Evolutionary conservation across 2,113 vertebrate genomes (phyloP), one percentile per base, ranked within the genome.

Genomic region (Chamaetylas fuelleborni): DNA sequence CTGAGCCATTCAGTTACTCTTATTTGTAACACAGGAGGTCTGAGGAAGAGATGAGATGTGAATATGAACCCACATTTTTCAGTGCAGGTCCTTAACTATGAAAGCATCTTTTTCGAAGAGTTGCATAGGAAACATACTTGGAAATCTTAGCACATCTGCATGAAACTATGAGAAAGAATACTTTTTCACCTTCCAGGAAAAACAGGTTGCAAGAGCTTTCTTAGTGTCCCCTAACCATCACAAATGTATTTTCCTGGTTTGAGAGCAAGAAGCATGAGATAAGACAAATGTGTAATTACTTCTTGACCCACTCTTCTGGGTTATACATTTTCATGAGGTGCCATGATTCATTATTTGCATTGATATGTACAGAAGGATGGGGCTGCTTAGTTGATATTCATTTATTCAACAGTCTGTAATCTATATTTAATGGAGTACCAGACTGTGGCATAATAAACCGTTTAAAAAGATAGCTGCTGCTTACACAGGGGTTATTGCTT

Each of bases 371-470:
- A 97, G 97, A 97, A 97, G 95, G 96, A 97, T 97, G 95, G 96
- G 94, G 78, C 97, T 14, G 95, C 97, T 97, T 97, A 91, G 89
- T 98, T 98, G 97, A 95, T 98, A 98, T 98, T 98, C 98, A 98
- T 98, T 98, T 98, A 98, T 98, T 98, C 98, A 97, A 97, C 95
- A 96, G 95, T 95, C 96, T 97, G 98, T 98, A 98, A 98, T 98
- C 97, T 98, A 97, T 98, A 98, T 98, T 98, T 98, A 98, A 98
- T 98, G 97, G 97, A 98, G 96, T 97, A 98, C 97, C 97, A 98
- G 98, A 97, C 97, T 98, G 97, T 97, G 97, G 97, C 97, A 98
- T 98, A 98, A 98, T 98, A 98, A 98, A 98, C 96, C 95, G 76
- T 98, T 98, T 98, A 98, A 97, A 98, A 98, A 98, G 97, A 98